phyloP scores from a whole-genome alignment of 2,888 invertebrate species.

The Helicoverpa assulta region DNA sequence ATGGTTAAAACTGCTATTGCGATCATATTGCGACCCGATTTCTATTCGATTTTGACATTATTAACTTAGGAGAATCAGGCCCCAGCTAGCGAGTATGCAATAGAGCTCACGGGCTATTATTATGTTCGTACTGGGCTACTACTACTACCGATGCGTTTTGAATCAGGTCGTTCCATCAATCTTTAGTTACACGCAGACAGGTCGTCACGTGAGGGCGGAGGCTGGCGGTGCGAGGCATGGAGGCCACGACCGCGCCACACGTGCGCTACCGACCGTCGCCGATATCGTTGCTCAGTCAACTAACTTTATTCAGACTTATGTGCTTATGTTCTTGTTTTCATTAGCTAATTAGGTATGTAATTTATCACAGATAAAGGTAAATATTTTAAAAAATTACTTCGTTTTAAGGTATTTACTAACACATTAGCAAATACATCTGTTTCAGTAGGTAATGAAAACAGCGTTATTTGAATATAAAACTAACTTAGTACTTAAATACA shows the following conservation, averaged over 20 bases:
- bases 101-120: constrained; percentile 16
- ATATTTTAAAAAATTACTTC: no score
- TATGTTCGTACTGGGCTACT: constrained; percentile 16
- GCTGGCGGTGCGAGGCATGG: constrained; percentile 70
- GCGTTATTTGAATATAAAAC: no score
- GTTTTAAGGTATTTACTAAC: no score
- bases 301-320: background rate
- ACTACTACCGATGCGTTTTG: constrained; percentile 30
- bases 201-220: constrained; percentile 52
- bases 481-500: no score
- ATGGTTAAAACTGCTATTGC: no score
- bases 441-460: no score
- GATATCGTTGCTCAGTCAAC: constrained; percentile 17
- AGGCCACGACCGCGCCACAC: constrained; percentile 44
- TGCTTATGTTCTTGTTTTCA: background rate
- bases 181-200: constrained; percentile 38
- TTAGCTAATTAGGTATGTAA: background rate
- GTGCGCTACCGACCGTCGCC: constrained; percentile 15
- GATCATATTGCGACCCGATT: no score
- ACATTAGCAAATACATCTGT: no score
- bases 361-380: no score
- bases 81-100: constrained; percentile 21
- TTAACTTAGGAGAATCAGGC: no score
- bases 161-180: constrained; percentile 38
- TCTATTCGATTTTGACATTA: no score